Conservation (phyloP, 1,140 invertebrate genomes). For the Lithobius niger region DNA sequence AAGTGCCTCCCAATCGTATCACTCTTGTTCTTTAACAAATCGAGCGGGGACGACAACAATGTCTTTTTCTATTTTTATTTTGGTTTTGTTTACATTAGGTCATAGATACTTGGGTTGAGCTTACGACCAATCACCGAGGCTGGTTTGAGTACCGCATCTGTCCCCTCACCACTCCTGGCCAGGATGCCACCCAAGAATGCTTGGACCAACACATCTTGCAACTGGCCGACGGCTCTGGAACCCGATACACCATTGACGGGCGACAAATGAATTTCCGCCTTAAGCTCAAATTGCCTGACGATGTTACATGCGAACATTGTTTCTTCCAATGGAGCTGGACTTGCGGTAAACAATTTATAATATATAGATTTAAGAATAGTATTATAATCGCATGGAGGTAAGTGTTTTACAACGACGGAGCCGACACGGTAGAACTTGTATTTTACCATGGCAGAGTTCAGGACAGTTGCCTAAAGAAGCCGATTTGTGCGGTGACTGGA, state of each 20-base stretch:
- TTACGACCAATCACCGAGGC: constrained; percentile 81
- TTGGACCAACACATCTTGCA: constrained; percentile 45
- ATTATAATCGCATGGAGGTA: too few relatives aligned
- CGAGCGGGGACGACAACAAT: not conserved
- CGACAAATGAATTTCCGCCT: not conserved
- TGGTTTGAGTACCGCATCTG: constrained; percentile 70
- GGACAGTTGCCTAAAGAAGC: too few relatives aligned
- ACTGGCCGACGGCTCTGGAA: constrained; percentile 2
- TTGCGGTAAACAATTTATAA: constrained; percentile 18
- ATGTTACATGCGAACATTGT: constrained; percentile 21
- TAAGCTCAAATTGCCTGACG: constrained; percentile 16
- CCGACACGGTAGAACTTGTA: too few relatives aligned
- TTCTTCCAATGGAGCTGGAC: constrained; percentile 21
- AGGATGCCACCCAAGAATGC: constrained; percentile 67
- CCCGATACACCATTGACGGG: constrained; percentile 9
- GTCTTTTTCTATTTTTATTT: not conserved
- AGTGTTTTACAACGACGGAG: too few relatives aligned
- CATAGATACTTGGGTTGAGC: constrained; percentile 67
- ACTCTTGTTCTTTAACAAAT: not conserved
- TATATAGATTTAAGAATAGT: too few relatives aligned
- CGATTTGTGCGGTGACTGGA: too few relatives aligned
- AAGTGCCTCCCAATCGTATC: constrained; percentile 9
- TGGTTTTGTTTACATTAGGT: not conserved
- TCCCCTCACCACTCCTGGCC: constrained; percentile 45
- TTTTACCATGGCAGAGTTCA: too few relatives aligned